Base-by-base conservation (phyloP, 2,113 vertebrate genomes). In the Copsychus sechellarum region DNA sequence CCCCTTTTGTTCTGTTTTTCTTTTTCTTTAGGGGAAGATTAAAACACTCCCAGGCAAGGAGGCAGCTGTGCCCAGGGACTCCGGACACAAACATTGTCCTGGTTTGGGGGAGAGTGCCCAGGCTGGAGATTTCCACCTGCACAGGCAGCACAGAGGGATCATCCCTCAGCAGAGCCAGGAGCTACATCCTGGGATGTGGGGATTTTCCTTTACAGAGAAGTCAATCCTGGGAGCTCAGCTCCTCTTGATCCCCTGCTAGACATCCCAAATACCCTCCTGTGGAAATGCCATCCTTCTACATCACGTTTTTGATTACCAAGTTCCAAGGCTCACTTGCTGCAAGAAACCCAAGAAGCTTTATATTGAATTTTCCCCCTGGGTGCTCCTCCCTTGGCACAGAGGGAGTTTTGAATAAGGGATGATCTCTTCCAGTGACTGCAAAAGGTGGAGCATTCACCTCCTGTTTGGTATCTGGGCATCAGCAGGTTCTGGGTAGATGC, bases 131-230 rank as follows among this genome's bases (percentile, higher is more conserved):
- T 78, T 43, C 28, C 24, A 16, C 15, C 65, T 12, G 19, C 22
- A 12, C 8, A 15, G 36, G 78, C 29, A 43, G 24, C 31, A n/a
- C 21, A 26, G 51, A 14, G 22, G 50, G 45, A 48, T 40, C 11
- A 20, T 42, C 56, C n/a, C 12, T 15, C 24, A 20, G 65, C 18
- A 36, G 70, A 73, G 17, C 22, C 43, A 42, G 23, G 48, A 50
- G 58, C 26, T 87, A 47, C 1, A 3, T 8, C 34, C 34, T 56
- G 64, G 45, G 60, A 21, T 2, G 0, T 0, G 3, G 21, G 6
- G 19, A 1, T 21, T 84, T 65, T 24, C 26, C 38, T 24, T 51
- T 21, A 8, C 5, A 0, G 6, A 33, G 14, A 48, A 13, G 0
- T 58, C 36, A 38, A 2, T 16, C 23, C 48, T 58, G 43, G 36